Conservation (phyloP, 2,113 vertebrate genomes). For the Notarius quadriscutis region DNA sequence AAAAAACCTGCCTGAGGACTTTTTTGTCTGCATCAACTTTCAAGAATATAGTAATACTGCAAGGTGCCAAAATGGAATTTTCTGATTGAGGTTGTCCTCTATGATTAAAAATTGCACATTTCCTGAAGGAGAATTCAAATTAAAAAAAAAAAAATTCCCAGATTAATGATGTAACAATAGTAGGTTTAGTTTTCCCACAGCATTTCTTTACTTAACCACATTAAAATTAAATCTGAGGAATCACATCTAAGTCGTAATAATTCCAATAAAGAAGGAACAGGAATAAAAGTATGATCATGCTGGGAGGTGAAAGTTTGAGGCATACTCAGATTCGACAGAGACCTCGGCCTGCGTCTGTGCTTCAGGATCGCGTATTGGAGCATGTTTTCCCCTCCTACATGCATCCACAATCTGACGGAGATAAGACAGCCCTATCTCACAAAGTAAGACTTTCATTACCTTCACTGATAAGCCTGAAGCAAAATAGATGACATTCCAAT, state of each 20-base stretch:
- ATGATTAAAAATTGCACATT: not conserved
- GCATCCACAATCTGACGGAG: constrained; percentile 23
- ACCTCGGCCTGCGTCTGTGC: not conserved
- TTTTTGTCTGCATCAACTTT: not conserved
- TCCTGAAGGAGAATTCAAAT: not conserved
- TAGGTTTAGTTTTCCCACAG: not conserved
- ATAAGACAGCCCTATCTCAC: constrained; percentile 37
- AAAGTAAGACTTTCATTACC: constrained; percentile 73
- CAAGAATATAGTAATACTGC: not conserved
- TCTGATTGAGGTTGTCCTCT: not conserved
- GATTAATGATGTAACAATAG: not conserved
- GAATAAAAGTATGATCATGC: not conserved
- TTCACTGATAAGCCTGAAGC: constrained; percentile 68
- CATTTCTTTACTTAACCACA: not conserved
- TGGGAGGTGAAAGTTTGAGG: not conserved
- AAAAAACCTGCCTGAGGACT: not conserved
- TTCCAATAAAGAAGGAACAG: not conserved
- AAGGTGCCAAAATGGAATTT: not conserved
- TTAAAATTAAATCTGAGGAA: not conserved
- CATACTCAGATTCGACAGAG: not conserved
- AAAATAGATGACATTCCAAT: constrained; percentile 72
- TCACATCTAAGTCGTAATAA: not conserved
- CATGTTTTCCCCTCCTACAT: constrained; percentile 1
- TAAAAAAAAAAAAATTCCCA: not conserved
- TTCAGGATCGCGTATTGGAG: constrained; percentile 7